Base-by-base conservation (phyloP, 2,888 invertebrate species). In the Tenthredo mesomela region DNA sequence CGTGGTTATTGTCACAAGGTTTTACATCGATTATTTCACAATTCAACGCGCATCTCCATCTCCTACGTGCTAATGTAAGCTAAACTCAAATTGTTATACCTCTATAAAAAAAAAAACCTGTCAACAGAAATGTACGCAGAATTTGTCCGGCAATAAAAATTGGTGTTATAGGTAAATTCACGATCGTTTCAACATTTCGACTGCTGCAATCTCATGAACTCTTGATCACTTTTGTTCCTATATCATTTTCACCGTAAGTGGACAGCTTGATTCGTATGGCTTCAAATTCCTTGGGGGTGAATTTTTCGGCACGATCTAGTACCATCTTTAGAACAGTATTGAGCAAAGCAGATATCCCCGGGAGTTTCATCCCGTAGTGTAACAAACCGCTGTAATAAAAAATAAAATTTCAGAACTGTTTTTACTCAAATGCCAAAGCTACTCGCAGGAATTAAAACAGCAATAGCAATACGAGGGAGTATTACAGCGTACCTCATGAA, bases 241-340 rank as follows among this genome's bases (percentile, higher is more conserved):
- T 33, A 33, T 70, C 0, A 15, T 70, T 33, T 6, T 2, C 37
- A 15, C 37, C 2, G 15, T 70, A 70, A 21, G 37, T 70, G 18
- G 29, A 33, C 7, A 73, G 43, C 73, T 43, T 47, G 25, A 43
- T 73, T 21, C 25, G 73, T 21, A 21, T 3, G 9, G 43, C 73
- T 21, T 73, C 78, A 4, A 78, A 7, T 54, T 78, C 29, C 9
- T 78, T 84, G 0, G 85, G 83, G 65, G 65, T 85, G 71, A 86
- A 90, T 0, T 87, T 86, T 7, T 82, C n/a, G 9, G 90, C 91
- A n/a, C 58, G 73, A 65, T 90, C 86, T 0, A 88, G n/a, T 4
- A 12, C 1, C 15, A 29, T 25, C 3, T 88, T 78, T 12, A 89
- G 2, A 10, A 73, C 40, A 10, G 71, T 77, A 43, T 89, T 90